Evolutionary conservation across 1,140 invertebrate genomes (phyloP).

Genomic region (Pectinophora gossypiella): DNA sequence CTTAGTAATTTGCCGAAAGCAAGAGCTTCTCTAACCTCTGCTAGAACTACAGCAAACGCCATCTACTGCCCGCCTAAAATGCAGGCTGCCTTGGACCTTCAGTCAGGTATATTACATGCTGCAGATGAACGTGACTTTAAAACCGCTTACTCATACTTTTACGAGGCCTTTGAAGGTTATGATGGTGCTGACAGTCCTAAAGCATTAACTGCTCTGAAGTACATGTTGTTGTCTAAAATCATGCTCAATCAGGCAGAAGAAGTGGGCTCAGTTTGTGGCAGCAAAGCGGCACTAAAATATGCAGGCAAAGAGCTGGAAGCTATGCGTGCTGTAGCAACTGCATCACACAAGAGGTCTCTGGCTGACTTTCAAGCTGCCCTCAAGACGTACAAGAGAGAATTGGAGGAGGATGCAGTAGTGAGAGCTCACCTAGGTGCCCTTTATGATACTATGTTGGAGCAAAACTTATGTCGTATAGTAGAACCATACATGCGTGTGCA

Average conservation of each 20-base stretch:
- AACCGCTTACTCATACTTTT: slow-evolving; percentile 99
- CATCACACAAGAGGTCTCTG: slow-evolving; percentile 96
- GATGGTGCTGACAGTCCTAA: slow-evolving; percentile 95
- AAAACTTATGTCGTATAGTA: slow-evolving; percentile 98
- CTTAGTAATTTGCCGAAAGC: slow-evolving; percentile 98
- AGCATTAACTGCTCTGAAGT: slow-evolving; percentile 96
- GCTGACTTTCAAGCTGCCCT: slow-evolving; percentile 93
- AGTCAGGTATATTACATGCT: slow-evolving; percentile 98
- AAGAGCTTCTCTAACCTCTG: slow-evolving; percentile 96
- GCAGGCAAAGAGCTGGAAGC: slow-evolving; percentile 96
- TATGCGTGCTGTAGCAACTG: slow-evolving; percentile 97
- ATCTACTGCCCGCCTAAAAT: slow-evolving; percentile 99
- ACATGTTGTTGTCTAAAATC: slow-evolving; percentile 99
- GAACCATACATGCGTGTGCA: slow-evolving; percentile 99
- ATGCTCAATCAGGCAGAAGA: slow-evolving; percentile 98
- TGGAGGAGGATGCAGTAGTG: slow-evolving; percentile 98
- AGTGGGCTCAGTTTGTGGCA: slow-evolving; percentile 95
- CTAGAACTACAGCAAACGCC: slow-evolving; percentile 98
- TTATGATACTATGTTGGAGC: slow-evolving; percentile 99
- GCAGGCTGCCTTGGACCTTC: slow-evolving; percentile 96
- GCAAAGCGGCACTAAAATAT: slow-evolving; percentile 98
- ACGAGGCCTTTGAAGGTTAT: slow-evolving; percentile 99
- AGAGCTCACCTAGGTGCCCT: slow-evolving; percentile 96
- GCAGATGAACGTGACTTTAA: slow-evolving; percentile 99
- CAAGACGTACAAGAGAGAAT: slow-evolving; percentile 89